These are phyloP conservation scores for Lasiommata megera DNA, from an alignment of 2,888 invertebrate species.

Conservation along the genomic window DNA sequence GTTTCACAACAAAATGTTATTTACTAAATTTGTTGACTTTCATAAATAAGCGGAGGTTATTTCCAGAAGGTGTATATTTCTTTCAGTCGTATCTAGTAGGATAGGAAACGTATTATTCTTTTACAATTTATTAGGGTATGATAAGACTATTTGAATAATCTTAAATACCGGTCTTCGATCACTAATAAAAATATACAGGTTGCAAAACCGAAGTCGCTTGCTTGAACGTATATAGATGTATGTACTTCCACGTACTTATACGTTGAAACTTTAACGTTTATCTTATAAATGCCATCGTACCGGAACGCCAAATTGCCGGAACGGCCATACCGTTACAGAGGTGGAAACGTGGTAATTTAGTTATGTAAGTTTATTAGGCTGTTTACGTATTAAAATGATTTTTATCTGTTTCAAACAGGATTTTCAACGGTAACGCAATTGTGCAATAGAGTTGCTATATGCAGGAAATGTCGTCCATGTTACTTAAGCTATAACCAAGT, in stretches of 20 bases:
- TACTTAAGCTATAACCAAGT: background rate
- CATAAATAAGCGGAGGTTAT: too few relatives aligned
- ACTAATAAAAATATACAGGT: too few relatives aligned
- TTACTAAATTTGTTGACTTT: too few relatives aligned
- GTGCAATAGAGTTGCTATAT: background rate
- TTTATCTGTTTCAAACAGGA: constrained; percentile 1
- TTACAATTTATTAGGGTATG: too few relatives aligned
- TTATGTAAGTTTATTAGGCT: background rate
- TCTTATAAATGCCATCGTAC: background rate
- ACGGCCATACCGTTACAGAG: background rate
- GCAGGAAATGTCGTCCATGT: background rate
- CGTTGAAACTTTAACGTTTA: background rate
- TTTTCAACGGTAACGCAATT: background rate
- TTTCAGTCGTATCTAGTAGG: too few relatives aligned
- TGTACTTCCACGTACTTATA: too few relatives aligned
- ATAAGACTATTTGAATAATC: too few relatives aligned
- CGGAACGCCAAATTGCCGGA: constrained; percentile 2
- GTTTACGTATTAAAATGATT: background rate
- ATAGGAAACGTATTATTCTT: too few relatives aligned
- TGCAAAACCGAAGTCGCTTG: background rate
- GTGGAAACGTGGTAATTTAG: background rate
- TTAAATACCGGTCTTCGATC: too few relatives aligned
- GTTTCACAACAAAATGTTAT: too few relatives aligned
- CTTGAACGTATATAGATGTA: too few relatives aligned
- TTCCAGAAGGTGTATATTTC: too few relatives aligned